Percentiles rank a stretch among this genome's conserved stretches.
Evolutionary conservation across 1,140 invertebrate genomes (phyloP).

Genomic region (Kradibia gibbosae): DNA sequence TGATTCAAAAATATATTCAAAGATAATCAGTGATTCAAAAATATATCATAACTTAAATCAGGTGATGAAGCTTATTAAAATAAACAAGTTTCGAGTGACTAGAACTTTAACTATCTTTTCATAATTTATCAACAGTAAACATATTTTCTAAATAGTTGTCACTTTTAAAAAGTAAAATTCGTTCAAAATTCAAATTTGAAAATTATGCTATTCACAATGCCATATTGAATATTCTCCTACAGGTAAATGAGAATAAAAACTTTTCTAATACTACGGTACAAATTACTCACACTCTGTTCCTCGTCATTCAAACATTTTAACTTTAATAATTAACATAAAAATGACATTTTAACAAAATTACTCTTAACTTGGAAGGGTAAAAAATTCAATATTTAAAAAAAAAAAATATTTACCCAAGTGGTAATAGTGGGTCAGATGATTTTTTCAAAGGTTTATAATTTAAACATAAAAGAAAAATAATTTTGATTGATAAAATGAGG

Average conservation of each 20-base stretch:
- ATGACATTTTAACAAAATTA: background rate
- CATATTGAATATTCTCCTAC: background rate
- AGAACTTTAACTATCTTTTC: background rate
- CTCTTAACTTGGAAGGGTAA: no score
- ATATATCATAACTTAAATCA: background rate
- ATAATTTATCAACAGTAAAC: background rate
- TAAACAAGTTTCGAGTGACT: background rate
- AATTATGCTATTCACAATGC: conserved; percentile 7
- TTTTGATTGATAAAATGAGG: background rate
- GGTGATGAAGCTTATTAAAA: background rate
- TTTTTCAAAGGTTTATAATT: background rate
- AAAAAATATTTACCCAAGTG: background rate
- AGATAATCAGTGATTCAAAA: background rate
- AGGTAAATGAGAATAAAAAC: conserved; percentile 10
- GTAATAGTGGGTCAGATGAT: background rate
- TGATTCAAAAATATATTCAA: no score
- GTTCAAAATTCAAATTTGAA: conserved; percentile 1
- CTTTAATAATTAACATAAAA: conserved; percentile 11
- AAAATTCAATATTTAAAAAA: background rate
- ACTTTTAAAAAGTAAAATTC: conserved; percentile 3
- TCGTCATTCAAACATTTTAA: background rate
- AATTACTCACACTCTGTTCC: background rate
- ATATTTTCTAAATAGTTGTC: background rate
- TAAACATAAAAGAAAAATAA: background rate
- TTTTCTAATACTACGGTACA: conserved; percentile 19